Evolutionary conservation across 2,797 vertebrate species (phyloP).

Genomic region (Cossypha caffra): DNA sequence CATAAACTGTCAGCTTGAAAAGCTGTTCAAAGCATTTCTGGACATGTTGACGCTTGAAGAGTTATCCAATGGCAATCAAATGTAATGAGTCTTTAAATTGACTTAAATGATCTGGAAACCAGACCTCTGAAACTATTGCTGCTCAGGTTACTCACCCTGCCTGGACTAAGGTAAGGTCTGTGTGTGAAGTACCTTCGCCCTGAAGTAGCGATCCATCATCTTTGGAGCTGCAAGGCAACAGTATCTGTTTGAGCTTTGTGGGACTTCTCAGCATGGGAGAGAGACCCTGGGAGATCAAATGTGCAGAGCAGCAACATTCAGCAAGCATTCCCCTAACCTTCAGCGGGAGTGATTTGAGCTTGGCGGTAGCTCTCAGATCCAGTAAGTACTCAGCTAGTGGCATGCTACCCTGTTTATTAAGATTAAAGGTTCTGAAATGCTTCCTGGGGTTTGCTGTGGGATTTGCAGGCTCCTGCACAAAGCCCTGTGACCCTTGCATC

Average conservation of each 20-base stretch:
- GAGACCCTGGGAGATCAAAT: not conserved
- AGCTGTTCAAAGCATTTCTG: not conserved
- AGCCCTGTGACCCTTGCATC: not conserved
- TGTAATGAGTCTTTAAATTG: not conserved
- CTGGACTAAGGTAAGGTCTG: not conserved
- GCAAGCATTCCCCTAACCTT: not conserved
- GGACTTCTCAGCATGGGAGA: not conserved
- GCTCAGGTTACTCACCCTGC: not conserved
- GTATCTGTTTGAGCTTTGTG: not conserved
- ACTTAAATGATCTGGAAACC: slow-evolving; percentile 13
- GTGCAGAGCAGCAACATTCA: not conserved
- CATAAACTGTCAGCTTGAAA: not conserved
- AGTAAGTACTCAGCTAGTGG: not conserved
- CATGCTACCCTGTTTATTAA: not conserved
- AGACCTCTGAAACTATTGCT: not conserved
- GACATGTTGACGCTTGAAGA: not conserved
- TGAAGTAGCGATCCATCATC: not conserved
- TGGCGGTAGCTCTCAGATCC: not conserved
- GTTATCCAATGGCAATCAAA: not conserved
- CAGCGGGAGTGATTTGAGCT: not conserved
- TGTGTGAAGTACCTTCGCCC: fast-evolving
- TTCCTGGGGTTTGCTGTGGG: not conserved
- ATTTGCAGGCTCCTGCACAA: not conserved
- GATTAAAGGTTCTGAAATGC: not conserved
- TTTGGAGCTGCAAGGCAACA: not conserved